Evolutionary conservation across 2,888 invertebrate species (phyloP).

Genomic region (Lithosia quadra): DNA sequence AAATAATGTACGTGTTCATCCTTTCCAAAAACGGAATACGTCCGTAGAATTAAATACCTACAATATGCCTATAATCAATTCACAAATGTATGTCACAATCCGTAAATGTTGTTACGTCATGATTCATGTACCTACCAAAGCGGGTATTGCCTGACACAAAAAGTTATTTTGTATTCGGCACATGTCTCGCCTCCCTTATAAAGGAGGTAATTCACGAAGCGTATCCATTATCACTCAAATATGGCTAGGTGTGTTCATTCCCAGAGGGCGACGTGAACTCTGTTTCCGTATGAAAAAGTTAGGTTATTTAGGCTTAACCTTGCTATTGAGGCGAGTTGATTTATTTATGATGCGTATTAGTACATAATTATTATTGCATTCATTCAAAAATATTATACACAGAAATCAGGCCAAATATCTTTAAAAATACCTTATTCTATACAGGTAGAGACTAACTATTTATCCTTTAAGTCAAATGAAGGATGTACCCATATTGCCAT

Average conservation of each 20-base stretch:
- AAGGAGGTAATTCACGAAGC: conserved; percentile 50
- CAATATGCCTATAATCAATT: too few species aligned
- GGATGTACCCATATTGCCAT: too few species aligned
- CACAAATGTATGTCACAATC: conserved; percentile 33
- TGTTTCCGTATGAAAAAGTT: conserved; percentile 44
- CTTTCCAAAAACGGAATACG: conserved; percentile 9
- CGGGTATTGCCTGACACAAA: conserved; percentile 32
- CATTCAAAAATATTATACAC: neutral
- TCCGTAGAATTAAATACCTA: neutral
- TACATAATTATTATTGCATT: neutral
- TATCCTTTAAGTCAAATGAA: too few species aligned
- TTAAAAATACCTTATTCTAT: neutral
- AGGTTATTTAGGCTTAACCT: conserved; percentile 32
- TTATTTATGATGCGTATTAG: neutral
- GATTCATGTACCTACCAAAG: conserved; percentile 34
- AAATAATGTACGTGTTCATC: neutral
- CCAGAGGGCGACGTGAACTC: conserved; percentile 44
- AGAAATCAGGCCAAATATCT: too few species aligned
- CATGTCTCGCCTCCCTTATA: conserved; percentile 44
- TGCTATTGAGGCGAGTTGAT: conserved; percentile 14
- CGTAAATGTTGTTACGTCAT: conserved; percentile 40
- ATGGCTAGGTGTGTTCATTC: conserved; percentile 49
- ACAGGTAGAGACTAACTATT: neutral
- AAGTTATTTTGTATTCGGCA: conserved; percentile 41
- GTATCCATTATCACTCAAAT: conserved; percentile 55